These are phyloP conservation scores for Amblyteles armatorius DNA, from an alignment of 2,888 invertebrate genomes.

Conservation along the genomic window DNA sequence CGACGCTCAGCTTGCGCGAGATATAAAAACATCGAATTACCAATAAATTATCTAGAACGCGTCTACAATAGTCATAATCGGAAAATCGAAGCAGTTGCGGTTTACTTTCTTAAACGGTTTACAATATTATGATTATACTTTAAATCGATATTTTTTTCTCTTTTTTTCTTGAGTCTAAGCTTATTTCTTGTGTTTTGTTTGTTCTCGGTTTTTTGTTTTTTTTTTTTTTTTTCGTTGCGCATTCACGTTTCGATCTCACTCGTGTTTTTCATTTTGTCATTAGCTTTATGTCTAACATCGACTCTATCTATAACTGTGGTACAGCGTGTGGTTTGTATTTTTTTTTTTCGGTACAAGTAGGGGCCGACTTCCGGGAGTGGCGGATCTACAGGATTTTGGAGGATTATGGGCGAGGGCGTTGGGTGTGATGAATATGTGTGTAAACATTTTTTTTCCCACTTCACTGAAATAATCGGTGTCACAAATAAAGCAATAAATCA, in stretches of 20 bases:
- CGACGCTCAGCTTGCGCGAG: conserved; percentile 58
- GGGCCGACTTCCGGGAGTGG: background rate
- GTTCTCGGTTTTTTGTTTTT: conserved; percentile 30
- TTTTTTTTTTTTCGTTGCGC: conserved; percentile 80
- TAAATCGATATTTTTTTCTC: conserved; percentile 62
- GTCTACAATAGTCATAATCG: conserved; percentile 51
- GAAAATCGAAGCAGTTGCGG: conserved; percentile 52
- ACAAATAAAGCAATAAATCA: conserved; percentile 48
- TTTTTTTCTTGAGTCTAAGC: conserved; percentile 50
- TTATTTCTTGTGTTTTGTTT: conserved; percentile 70
- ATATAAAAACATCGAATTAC: conserved; percentile 69
- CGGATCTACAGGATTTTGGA: conserved; percentile 6
- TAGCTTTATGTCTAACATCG: conserved; percentile 31
- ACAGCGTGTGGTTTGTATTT: conserved; percentile 20
- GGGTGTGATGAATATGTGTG: background rate
- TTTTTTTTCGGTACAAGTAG: background rate
- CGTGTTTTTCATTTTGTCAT: conserved; percentile 66
- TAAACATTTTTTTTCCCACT: conserved; percentile 10
- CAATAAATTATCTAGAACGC: conserved; percentile 54
- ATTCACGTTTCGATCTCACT: conserved; percentile 80
- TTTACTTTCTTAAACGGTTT: conserved; percentile 66
- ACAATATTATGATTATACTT: conserved; percentile 66
- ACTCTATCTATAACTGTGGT: conserved; percentile 24
- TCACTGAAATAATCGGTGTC: conserved; percentile 20
- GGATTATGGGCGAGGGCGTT: conserved; percentile 2